Percentiles rank a stretch among this genome's conserved stretches.
phyloP scores from a whole-genome alignment of 2,113 vertebrate species.

The Plecturocebus donacophilus region DNA sequence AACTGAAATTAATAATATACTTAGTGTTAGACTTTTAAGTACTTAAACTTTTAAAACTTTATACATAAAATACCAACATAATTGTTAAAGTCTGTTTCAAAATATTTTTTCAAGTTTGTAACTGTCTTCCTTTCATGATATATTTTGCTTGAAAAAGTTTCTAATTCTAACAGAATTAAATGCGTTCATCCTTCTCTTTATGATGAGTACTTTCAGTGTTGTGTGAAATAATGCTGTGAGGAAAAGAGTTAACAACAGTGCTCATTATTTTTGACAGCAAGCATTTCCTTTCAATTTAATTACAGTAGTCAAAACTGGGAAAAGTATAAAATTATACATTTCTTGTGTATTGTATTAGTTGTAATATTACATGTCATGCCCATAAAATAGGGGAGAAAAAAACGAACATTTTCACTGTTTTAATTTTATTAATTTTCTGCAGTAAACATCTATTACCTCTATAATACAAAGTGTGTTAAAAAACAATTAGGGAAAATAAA shows the following conservation, averaged over 20 bases:
- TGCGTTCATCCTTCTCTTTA: background rate
- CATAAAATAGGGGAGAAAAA: background rate
- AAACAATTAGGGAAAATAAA: background rate
- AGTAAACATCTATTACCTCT: background rate
- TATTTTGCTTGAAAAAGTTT: background rate
- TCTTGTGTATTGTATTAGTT: background rate
- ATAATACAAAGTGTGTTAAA: background rate
- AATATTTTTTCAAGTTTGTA: background rate
- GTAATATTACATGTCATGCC: background rate
- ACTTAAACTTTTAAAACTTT: background rate
- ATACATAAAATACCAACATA: background rate
- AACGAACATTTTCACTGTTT: background rate
- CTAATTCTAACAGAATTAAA: background rate
- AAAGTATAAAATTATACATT: background rate
- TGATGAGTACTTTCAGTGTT: background rate
- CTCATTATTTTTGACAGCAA: background rate
- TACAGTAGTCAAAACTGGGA: background rate
- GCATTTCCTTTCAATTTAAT: background rate
- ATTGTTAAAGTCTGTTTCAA: background rate
- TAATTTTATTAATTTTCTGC: background rate
- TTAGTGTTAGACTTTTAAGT: background rate
- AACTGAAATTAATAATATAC: background rate
- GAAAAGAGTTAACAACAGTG: no score
- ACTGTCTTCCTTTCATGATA: background rate
- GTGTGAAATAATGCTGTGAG: background rate